phyloP scores from a whole-genome alignment of 2,113 vertebrate species.

The Burhinus oedicnemus region DNA sequence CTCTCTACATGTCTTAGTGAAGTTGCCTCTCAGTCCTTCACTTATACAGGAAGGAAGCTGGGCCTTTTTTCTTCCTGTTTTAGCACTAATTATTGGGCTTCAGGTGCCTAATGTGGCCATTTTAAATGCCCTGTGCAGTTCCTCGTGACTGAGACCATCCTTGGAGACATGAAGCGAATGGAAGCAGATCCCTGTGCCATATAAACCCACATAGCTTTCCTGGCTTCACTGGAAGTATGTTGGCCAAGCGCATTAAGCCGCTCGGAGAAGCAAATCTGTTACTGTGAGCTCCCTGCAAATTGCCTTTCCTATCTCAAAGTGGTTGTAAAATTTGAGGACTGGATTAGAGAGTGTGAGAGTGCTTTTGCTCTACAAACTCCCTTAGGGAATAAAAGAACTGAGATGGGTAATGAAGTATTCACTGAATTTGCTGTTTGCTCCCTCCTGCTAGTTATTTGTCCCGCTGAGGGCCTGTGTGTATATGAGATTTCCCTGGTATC shows the following conservation, averaged over 20 bases:
- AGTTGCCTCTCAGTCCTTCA: background rate
- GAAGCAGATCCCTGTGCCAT: background rate
- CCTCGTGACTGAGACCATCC: background rate
- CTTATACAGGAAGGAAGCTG: background rate
- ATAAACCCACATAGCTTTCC: background rate
- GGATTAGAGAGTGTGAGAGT: background rate
- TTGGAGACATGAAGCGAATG: background rate
- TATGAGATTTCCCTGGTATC: background rate
- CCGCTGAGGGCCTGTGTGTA: background rate
- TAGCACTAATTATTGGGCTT: background rate
- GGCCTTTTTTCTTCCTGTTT: background rate
- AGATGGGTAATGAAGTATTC: background rate
- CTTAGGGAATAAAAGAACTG: background rate
- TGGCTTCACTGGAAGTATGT: background rate
- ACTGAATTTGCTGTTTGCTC: background rate
- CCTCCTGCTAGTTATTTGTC: background rate
- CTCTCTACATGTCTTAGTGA: background rate
- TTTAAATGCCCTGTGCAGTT: background rate
- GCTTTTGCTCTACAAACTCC: background rate
- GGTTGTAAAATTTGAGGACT: background rate
- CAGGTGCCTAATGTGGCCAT: rapidly evolving
- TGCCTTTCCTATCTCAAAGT: background rate
- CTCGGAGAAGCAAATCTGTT: background rate
- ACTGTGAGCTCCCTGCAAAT: background rate
- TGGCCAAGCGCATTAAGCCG: background rate